These are phyloP conservation scores for Sprattus sprattus DNA, from an alignment of 2,113 vertebrate species.

Conservation along the genomic window DNA sequence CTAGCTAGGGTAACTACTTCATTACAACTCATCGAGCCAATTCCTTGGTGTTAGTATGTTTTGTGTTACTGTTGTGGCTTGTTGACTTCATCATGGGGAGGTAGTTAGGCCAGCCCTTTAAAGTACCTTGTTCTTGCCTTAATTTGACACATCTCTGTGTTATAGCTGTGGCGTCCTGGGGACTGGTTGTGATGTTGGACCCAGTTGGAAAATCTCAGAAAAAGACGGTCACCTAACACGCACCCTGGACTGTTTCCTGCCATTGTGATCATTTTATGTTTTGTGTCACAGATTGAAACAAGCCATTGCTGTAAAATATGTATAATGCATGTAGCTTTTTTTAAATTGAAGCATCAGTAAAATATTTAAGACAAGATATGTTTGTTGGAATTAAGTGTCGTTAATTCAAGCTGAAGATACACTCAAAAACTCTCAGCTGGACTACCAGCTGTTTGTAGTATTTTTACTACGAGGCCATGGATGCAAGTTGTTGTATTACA, in stretches of 20 bases:
- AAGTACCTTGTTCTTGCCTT: neutral
- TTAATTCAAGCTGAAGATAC: too few relatives aligned
- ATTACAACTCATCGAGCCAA: too few relatives aligned
- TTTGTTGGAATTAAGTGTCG: too few relatives aligned
- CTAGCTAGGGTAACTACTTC: neutral
- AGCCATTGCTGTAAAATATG: neutral
- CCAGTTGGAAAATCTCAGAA: slow-evolving; percentile 54
- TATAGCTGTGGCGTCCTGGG: slow-evolving; percentile 67
- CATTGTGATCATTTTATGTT: neutral
- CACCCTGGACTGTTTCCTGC: neutral
- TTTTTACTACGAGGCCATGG: too few relatives aligned
- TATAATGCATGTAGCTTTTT: neutral
- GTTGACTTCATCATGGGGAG: too few relatives aligned
- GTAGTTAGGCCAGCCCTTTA: too few relatives aligned
- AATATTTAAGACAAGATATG: neutral
- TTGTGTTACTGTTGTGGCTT: too few relatives aligned
- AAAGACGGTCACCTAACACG: neutral
- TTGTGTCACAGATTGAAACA: neutral
- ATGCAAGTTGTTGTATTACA: too few relatives aligned
- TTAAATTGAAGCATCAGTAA: neutral
- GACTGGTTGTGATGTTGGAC: slow-evolving; percentile 60
- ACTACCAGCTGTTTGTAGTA: too few relatives aligned
- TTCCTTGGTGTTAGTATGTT: too few relatives aligned
- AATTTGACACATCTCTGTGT: neutral
- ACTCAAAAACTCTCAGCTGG: too few relatives aligned